Conservation (phyloP, 2,113 vertebrate species). For the Anolis carolinensis region DNA sequence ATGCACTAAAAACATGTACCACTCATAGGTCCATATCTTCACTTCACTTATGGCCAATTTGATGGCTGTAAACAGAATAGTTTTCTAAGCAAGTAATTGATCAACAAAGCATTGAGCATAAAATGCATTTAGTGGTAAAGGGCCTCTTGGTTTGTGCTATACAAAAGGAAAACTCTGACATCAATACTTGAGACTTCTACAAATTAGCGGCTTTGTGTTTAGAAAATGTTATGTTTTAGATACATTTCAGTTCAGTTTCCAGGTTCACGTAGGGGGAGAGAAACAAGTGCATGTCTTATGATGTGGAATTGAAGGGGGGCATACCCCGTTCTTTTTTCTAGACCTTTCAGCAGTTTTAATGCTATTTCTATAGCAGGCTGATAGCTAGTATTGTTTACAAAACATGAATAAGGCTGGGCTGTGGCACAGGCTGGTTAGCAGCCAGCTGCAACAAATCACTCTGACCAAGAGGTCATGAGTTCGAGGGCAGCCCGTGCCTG, state of each 20-base stretch:
- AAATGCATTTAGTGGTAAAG: not conserved
- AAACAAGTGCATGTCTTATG: not conserved
- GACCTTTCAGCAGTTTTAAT: not conserved
- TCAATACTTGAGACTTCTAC: not conserved
- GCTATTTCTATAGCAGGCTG: not conserved
- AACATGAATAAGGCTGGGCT: too few species aligned
- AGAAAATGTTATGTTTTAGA: not conserved
- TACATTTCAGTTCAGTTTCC: not conserved
- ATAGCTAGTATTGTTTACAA: too few species aligned
- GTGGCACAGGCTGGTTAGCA: too few species aligned
- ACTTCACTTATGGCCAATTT: constrained; percentile 11
- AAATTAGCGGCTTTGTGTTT: not conserved
- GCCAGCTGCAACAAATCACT: too few species aligned
- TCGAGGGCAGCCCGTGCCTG: too few species aligned
- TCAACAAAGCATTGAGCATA: not conserved
- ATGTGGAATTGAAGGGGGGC: not conserved
- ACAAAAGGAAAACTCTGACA: not conserved
- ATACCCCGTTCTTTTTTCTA: not conserved
- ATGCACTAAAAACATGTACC: constrained; percentile 56
- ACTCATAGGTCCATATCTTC: constrained; percentile 44
- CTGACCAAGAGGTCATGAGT: too few species aligned
- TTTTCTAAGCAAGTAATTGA: constrained; percentile 4
- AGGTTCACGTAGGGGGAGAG: not conserved
- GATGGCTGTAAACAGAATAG: constrained; percentile 42
- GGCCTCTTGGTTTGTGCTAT: not conserved